Evolutionary conservation across 2,888 invertebrate species (phyloP).

Genomic region (Eilema caniola): DNA sequence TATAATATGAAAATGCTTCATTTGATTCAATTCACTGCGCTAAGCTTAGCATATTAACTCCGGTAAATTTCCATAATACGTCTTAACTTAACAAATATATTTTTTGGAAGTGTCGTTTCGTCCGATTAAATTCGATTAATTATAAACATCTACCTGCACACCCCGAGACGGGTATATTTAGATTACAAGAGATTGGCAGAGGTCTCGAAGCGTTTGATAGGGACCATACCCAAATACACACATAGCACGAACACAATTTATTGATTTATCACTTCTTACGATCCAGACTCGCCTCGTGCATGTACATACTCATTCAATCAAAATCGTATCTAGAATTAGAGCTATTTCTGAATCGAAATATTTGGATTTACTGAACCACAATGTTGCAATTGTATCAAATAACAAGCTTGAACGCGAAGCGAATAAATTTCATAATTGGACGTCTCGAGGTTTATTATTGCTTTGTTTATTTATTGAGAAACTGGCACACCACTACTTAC

Average conservation of each 20-base stretch:
- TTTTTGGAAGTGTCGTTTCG: too few relatives aligned
- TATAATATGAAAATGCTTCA: conserved; percentile 7
- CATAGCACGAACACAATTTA: too few relatives aligned
- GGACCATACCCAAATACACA: too few relatives aligned
- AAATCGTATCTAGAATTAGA: neutral
- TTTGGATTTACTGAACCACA: neutral
- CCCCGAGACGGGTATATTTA: too few relatives aligned
- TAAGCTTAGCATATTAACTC: neutral
- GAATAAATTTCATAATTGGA: neutral
- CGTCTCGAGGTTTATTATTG: neutral
- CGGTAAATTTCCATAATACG: neutral
- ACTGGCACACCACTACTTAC: neutral
- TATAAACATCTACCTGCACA: too few relatives aligned
- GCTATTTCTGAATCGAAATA: neutral
- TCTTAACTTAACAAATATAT: neutral
- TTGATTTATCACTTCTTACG: too few relatives aligned
- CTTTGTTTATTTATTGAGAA: neutral
- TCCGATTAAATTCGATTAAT: too few relatives aligned
- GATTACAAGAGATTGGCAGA: too few relatives aligned
- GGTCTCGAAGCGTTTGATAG: too few relatives aligned
- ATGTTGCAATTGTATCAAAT: neutral
- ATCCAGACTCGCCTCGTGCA: neutral
- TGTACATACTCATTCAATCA: too few relatives aligned
- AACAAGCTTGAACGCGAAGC: neutral
- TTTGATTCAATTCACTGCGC: neutral